Conservation (phyloP, 1,140 invertebrate genomes). For the Drosophila truncata region DNA sequence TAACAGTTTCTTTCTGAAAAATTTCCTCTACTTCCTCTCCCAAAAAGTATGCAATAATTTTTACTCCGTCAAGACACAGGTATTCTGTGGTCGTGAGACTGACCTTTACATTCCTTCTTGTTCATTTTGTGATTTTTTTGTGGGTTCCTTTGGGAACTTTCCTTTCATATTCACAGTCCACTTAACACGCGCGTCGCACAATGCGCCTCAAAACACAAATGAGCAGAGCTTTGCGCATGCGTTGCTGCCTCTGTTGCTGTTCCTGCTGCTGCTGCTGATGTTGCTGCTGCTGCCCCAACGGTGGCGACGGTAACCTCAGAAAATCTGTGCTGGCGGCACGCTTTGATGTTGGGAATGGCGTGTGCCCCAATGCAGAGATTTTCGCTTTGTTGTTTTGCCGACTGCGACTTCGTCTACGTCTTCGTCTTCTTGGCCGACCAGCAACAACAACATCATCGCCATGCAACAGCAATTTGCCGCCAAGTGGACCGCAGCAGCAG, state of each 20-base stretch:
- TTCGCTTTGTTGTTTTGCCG: conserved; percentile 82
- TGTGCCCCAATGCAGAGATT: conserved; percentile 85
- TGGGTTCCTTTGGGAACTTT: conserved; percentile 64
- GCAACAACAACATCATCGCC: conserved; percentile 47
- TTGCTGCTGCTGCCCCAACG: conserved; percentile 67
- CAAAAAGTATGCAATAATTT: not conserved
- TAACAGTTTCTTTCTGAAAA: not conserved
- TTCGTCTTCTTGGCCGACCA: conserved; percentile 18
- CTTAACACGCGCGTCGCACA: conserved; percentile 82
- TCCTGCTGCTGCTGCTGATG: conserved; percentile 7
- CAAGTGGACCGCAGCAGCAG: conserved; percentile 64
- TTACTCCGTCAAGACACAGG: not conserved
- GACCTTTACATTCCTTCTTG: not conserved
- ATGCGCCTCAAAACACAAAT: conserved; percentile 83
- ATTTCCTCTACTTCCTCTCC: too few relatives aligned
- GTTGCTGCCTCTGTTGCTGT: conserved; percentile 11
- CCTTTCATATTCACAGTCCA: conserved; percentile 83
- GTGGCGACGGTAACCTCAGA: conserved; percentile 83
- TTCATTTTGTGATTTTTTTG: conserved; percentile 5
- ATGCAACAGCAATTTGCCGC: conserved; percentile 82
- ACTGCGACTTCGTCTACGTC: conserved; percentile 58
- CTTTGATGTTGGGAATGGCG: conserved; percentile 85
- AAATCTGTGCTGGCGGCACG: conserved; percentile 79
- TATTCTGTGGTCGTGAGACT: not conserved
- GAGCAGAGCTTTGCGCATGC: conserved; percentile 70